phyloP scores from a whole-genome alignment of 1,140 invertebrate genomes.

The Brachionus calyciflorus region DNA sequence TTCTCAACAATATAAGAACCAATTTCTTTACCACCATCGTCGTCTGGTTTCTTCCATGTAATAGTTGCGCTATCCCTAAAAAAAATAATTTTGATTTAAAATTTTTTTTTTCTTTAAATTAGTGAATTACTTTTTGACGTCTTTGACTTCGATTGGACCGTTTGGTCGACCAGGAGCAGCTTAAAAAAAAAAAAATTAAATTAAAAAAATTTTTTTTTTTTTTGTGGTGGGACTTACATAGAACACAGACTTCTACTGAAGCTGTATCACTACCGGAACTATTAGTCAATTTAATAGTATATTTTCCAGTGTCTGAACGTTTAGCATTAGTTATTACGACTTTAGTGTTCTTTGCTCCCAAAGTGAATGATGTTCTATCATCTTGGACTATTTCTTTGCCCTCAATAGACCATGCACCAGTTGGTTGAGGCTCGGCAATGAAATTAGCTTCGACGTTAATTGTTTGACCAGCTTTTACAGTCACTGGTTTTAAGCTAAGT shows the following conservation, averaged over 20 bases:
- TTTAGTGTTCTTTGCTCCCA: background rate
- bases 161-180: constrained; percentile 78
- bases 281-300: constrained; percentile 78
- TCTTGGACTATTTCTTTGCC: background rate
- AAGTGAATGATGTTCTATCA: constrained; percentile 35
- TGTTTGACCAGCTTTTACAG: constrained; percentile 80
- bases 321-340: constrained; percentile 80
- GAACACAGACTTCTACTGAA: constrained; percentile 78
- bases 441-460: constrained; percentile 93
- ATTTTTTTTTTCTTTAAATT: no score
- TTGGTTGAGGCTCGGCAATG: constrained; percentile 89
- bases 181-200: background rate
- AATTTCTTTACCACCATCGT: constrained; percentile 51
- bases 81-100: no score
- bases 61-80: constrained; percentile 75
- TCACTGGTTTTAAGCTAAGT: constrained; percentile 21
- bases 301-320: constrained; percentile 82
- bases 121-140: constrained; percentile 63
- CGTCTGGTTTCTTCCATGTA: constrained; percentile 61
- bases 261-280: constrained; percentile 78
- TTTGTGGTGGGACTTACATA: constrained; percentile 65
- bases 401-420: constrained; percentile 85
- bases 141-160: constrained; percentile 69
- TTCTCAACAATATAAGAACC: constrained; percentile 44
- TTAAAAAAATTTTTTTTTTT: background rate